Percentiles rank a stretch among this genome's conserved stretches.
phyloP scores from a whole-genome alignment of 1,140 invertebrate genomes.

The Dendrolimus punctatus region DNA sequence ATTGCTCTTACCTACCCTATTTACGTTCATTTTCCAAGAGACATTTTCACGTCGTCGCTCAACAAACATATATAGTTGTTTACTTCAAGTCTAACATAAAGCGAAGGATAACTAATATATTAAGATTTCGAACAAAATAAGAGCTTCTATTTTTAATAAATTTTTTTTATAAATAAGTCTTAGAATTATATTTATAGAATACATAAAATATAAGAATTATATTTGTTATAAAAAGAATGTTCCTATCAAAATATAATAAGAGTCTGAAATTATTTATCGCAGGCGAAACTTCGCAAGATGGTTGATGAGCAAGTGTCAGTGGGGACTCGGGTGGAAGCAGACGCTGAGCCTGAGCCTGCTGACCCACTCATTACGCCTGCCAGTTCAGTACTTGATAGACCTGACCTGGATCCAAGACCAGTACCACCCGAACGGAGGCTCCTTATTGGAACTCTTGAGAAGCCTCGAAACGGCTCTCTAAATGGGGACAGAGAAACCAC shows the following conservation, averaged over 20 bases:
- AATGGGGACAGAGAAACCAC: conserved; percentile 56
- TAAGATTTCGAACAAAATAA: too few species aligned
- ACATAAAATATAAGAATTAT: too few species aligned
- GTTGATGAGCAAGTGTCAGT: conserved; percentile 70
- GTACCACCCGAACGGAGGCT: conserved; percentile 54
- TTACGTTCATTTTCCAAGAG: background rate
- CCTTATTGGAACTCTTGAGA: conserved; percentile 61
- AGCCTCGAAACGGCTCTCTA: conserved; percentile 48
- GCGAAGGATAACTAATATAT: too few species aligned
- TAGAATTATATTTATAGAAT: too few species aligned
- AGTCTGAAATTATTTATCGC: background rate
- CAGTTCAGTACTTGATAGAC: conserved; percentile 44
- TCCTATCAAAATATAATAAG: too few species aligned
- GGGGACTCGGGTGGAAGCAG: conserved; percentile 53
- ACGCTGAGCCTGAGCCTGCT: conserved; percentile 62
- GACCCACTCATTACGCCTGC: conserved; percentile 70
- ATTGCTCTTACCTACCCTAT: conserved; percentile 13
- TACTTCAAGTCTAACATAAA: too few species aligned
- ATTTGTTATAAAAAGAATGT: too few species aligned
- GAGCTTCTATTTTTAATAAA: too few species aligned
- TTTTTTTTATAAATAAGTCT: too few species aligned
- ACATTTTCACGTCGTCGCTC: too few species aligned
- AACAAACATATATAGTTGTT: too few species aligned
- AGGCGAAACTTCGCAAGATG: conserved; percentile 73
- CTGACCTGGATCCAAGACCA: conserved; percentile 44